A percentile compares a stretch with the other conserved stretches of the same genome.
These are phyloP conservation scores for Watsonalla binaria DNA, from an alignment of 2,888 invertebrate species.

Conservation along the genomic window DNA sequence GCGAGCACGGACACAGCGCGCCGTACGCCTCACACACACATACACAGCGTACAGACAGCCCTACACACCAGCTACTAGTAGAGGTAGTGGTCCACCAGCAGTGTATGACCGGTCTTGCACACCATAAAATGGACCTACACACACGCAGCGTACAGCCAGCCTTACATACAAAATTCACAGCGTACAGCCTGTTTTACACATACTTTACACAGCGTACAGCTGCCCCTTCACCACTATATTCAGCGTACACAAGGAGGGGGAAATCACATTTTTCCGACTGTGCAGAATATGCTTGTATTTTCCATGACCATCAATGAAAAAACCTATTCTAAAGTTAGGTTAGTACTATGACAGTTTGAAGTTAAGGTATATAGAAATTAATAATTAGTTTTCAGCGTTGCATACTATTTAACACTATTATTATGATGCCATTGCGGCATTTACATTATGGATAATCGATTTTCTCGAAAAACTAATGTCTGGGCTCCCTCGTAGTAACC, in stretches of 20 bases:
- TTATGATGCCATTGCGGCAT: no score
- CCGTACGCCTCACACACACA: conserved; percentile 50
- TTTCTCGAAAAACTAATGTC: no score
- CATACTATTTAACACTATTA: no score
- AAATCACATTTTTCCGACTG: no score
- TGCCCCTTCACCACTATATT: conserved; percentile 45
- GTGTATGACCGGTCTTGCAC: conserved; percentile 29
- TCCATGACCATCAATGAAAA: no score
- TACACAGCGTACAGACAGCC: conserved; percentile 35
- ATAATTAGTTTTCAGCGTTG: no score
- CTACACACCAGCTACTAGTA: conserved; percentile 62
- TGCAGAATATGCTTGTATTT: no score
- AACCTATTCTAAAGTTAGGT: no score
- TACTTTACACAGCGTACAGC: conserved; percentile 43
- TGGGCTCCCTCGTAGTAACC: no score
- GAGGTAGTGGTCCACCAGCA: conserved; percentile 62
- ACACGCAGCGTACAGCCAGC: conserved; percentile 41
- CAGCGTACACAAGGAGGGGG: conserved; percentile 19
- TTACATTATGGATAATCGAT: no score
- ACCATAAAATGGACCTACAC: conserved; percentile 52
- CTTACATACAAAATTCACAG: conserved; percentile 3
- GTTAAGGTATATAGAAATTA: no score
- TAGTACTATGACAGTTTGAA: no score
- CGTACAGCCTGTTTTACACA: conserved; percentile 41
- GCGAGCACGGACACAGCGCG: conserved; percentile 62